Evolutionary conservation across 2,888 invertebrate species (phyloP).

Genomic region (Drosophila niveifrons): DNA sequence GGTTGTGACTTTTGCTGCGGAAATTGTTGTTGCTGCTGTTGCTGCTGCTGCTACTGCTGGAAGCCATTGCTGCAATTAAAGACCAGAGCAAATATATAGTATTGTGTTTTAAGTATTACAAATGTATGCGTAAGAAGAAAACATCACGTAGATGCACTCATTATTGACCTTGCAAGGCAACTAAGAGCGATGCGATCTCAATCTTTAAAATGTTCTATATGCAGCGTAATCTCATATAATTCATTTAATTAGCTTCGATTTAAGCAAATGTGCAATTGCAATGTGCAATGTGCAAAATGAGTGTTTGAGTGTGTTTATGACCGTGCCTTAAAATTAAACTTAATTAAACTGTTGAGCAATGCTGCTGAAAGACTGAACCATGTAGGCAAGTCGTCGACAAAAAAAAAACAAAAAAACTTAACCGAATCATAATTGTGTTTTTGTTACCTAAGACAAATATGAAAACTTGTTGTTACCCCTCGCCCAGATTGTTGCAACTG

Average conservation of each 20-base stretch:
- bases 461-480: slow-evolving; percentile 34
- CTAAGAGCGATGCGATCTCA: slow-evolving; percentile 1
- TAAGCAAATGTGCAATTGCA: slow-evolving; percentile 9
- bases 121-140: slow-evolving; percentile 10
- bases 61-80: slow-evolving; percentile 83
- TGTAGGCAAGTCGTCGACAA: slow-evolving; percentile 34
- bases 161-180: slow-evolving; percentile 16
- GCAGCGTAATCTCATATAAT: slow-evolving; percentile 7
- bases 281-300: slow-evolving; percentile 10
- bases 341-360: slow-evolving; percentile 55
- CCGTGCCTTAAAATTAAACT: slow-evolving; percentile 37
- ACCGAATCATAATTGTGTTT: slow-evolving; percentile 62
- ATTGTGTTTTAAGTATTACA: neutral
- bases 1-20: slow-evolving; percentile 67
- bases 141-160: slow-evolving; percentile 12
- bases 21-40: slow-evolving; percentile 74
- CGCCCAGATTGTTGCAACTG: slow-evolving; percentile 32
- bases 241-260: slow-evolving; percentile 19
- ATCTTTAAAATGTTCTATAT: slow-evolving; percentile 6
- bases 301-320: slow-evolving; percentile 14
- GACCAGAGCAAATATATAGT: slow-evolving; percentile 13
- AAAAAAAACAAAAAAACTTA: too few relatives aligned
- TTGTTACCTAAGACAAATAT: slow-evolving; percentile 55
- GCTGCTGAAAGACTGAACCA: slow-evolving; percentile 20
- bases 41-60: slow-evolving; percentile 76